Conservation (phyloP, 1,140 invertebrate genomes). For the Bombus pascuorum region DNA sequence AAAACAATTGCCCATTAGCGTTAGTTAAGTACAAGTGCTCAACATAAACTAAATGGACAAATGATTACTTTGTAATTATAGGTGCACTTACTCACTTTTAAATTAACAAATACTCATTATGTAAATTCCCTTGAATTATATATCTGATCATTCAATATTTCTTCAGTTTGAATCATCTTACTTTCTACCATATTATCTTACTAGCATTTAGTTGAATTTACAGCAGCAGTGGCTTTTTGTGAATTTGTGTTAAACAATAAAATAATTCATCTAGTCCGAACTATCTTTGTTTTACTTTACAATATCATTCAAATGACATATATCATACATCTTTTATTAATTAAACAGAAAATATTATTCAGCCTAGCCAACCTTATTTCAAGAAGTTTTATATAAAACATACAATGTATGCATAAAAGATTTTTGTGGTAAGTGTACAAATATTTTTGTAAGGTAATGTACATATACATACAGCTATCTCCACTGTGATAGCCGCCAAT, state of each 20-base stretch:
- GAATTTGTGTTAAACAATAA: slow-evolving; percentile 27
- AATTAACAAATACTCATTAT: neutral
- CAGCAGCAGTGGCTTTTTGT: neutral
- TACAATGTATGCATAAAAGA: no score
- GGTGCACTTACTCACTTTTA: neutral
- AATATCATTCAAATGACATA: neutral
- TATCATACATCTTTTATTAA: neutral
- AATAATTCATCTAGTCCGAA: slow-evolving; percentile 28
- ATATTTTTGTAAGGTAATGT: no score
- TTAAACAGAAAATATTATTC: neutral
- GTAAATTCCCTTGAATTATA: neutral
- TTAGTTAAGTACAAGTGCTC: slow-evolving; percentile 18
- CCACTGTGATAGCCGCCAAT: no score
- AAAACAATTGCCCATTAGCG: neutral
- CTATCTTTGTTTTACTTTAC: slow-evolving; percentile 13
- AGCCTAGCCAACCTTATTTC: no score
- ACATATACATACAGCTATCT: no score
- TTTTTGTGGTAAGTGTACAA: no score
- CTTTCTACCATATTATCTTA: neutral
- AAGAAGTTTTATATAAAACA: no score
- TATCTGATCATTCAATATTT: neutral
- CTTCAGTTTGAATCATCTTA: neutral
- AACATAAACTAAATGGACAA: neutral
- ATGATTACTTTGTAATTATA: neutral
- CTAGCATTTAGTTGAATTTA: neutral